These are phyloP conservation scores for Loxodonta africana DNA, from an alignment of 2,113 vertebrate genomes.

Conservation along the genomic window DNA sequence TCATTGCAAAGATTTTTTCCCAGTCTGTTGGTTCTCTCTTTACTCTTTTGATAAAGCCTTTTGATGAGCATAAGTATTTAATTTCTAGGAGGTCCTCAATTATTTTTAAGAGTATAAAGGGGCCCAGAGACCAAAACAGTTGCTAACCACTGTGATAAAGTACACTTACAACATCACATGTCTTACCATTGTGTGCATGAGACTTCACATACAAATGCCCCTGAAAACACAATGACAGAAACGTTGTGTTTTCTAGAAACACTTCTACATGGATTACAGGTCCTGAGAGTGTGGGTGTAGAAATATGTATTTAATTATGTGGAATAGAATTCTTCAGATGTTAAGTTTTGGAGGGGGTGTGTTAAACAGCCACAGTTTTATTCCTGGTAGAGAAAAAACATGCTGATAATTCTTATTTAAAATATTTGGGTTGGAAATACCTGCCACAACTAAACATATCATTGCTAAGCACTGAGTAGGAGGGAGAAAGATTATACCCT, in stretches of 20 bases:
- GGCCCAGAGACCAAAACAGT: background rate
- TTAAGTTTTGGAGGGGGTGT: too few species aligned
- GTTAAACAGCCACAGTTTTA: background rate
- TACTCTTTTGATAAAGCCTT: too few species aligned
- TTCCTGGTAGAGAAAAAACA: background rate
- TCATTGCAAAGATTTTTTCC: too few species aligned
- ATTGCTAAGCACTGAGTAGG: rapidly evolving
- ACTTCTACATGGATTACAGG: rapidly evolving
- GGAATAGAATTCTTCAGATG: background rate
- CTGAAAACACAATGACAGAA: rapidly evolving
- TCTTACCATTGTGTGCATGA: rapidly evolving
- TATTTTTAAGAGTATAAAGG: background rate
- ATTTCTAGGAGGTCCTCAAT: too few species aligned
- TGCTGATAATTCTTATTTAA: background rate
- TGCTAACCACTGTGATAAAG: background rate
- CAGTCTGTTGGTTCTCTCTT: too few species aligned
- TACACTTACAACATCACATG: rapidly evolving
- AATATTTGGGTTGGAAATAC: background rate
- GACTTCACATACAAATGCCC: background rate
- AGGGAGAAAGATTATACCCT: rapidly evolving
- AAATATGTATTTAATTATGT: background rate
- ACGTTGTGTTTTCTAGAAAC: rapidly evolving
- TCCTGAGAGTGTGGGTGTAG: rapidly evolving
- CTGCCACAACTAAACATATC: rapidly evolving
- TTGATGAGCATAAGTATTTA: too few species aligned